A percentile compares a stretch with the other conserved stretches of the same genome.
phyloP scores from a whole-genome alignment of 1,140 invertebrate species.

The Bathynomus jamesi region DNA sequence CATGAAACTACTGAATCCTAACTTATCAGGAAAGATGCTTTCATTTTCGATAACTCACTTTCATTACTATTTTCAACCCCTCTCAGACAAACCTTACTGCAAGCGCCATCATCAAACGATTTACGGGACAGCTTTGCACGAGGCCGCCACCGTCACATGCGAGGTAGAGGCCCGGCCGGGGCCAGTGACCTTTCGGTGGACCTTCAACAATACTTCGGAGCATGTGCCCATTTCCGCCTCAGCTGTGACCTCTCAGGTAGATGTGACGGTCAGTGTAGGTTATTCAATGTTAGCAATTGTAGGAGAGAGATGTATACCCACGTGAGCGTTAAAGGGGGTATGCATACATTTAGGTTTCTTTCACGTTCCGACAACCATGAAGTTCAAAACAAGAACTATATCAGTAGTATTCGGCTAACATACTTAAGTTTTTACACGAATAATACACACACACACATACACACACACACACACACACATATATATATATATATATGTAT shows the following conservation, averaged over 20 bases:
- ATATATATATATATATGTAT: slow-evolving; percentile 38
- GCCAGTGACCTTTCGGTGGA: slow-evolving; percentile 60
- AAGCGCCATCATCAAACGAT: slow-evolving; percentile 37
- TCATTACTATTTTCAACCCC: background rate
- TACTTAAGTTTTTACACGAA: background rate
- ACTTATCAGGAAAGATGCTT: no score
- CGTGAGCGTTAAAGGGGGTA: no score
- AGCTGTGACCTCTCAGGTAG: slow-evolving; percentile 23
- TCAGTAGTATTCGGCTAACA: no score
- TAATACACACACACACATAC: slow-evolving; percentile 6
- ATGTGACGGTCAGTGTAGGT: no score
- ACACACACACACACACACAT: slow-evolving; percentile 54
- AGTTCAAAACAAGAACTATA: no score
- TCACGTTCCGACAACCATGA: no score
- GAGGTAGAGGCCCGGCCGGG: slow-evolving; percentile 76
- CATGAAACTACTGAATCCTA: no score
- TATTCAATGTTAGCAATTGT: no score
- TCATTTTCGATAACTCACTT: no score
- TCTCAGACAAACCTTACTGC: slow-evolving; percentile 39
- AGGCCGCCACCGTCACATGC: slow-evolving; percentile 64
- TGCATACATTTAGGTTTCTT: background rate
- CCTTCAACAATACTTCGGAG: slow-evolving; percentile 61
- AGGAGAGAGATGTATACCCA: no score
- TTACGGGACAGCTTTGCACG: slow-evolving; percentile 68
- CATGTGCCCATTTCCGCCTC: slow-evolving; percentile 40